Evolutionary conservation across 2,888 invertebrate species (phyloP), one percentile per base, ranked within the genome.

Genomic region (Idaea straminata): DNA sequence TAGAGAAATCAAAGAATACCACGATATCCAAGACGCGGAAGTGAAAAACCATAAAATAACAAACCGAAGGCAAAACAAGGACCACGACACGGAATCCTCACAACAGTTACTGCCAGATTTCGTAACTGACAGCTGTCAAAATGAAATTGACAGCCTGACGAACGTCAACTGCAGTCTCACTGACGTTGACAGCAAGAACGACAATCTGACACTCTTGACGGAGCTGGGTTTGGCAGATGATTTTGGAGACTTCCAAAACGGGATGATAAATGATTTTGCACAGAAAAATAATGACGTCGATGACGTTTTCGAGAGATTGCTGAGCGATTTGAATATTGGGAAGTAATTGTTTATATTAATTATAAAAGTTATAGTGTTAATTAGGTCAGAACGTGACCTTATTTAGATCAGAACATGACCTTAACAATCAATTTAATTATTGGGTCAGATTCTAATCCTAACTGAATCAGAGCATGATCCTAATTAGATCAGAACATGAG

Each of bases 181-280:
- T 59, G 74, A 85, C 66, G 72, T 73, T 69, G 87, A 88, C 70
- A 85, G 77, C 5, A 62, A 68, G 77, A 57, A 34, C 47, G 89
- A 89, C 64, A 89, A 91, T 72, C 70, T 93, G 67, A 85, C 86
- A 59, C 84, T 95, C 34, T 77, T 95, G 64, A 93, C 93, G 58
- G 95, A 95, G 75, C 80, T 95, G 10, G 95, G 95, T 0, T 74
- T 95, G 36, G 93, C 91, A 0, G 94, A 94, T 35, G 92, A 92
- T 63, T 92, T 92, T 71, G 92, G 92, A 0, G 91, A 91, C 6
- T 92, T 91, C 61, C 92, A 92, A 69, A 90, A 91, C 70, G 92
- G 91, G 1, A 66, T 84, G n/a, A 74, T 85, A 62, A 84, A 85
- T 61, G 84, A 86, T 0, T 86, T 88, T 69, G 34, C 80, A 67